Base-by-base conservation (phyloP, 2,797 vertebrate genomes). In the Betta splendens region DNA sequence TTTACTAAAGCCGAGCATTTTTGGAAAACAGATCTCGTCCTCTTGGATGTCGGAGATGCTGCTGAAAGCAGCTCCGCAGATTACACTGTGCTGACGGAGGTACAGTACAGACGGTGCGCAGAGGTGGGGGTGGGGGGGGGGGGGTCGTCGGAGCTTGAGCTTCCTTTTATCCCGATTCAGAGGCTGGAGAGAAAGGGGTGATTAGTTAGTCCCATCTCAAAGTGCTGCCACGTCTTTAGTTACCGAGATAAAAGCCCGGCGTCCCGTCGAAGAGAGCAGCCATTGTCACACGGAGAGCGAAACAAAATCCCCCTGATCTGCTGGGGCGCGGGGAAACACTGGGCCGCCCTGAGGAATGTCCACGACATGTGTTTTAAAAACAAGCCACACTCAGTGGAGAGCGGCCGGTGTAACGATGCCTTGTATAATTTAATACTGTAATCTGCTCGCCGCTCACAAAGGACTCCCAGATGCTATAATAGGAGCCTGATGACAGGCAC, bases 401-500 rank as follows among this genome's bases (percentile, higher is more conserved):
- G 58, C 10, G 67, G 57, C 55, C 57, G 33, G 51, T n/a, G 62
- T 67, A 64, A 71, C 74, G 61, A 64, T 53, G 60, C 45, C 71
- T 58, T 56, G 50, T 70, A 86, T 86, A 84, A 89, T 79, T 77
- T 80, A 88, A 87, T 77, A 85, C 67, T 77, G 70, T 75, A 87
- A 85, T 81, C 73, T 85, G 87, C 69, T 71, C 44, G 35, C 9
- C 38, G 46, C 62, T 85, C 51, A 95, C 93, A 94, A 94, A 93
- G 89, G 73, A 35, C 60, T 73, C 89, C 59, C 56, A 51, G 71
- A 87, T 77, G 52, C 44, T 67, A 45, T 92, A 92, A 94, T 90
- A 90, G 89, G 74, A 87, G 73, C 21, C 77, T 42, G 87, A 84
- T 91, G 92, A 94, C 91, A 93, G 80, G 80, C 50, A 56, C 86